phyloP scores from a whole-genome alignment of 1,140 invertebrate species.

The Chrysomallon squamiferum region DNA sequence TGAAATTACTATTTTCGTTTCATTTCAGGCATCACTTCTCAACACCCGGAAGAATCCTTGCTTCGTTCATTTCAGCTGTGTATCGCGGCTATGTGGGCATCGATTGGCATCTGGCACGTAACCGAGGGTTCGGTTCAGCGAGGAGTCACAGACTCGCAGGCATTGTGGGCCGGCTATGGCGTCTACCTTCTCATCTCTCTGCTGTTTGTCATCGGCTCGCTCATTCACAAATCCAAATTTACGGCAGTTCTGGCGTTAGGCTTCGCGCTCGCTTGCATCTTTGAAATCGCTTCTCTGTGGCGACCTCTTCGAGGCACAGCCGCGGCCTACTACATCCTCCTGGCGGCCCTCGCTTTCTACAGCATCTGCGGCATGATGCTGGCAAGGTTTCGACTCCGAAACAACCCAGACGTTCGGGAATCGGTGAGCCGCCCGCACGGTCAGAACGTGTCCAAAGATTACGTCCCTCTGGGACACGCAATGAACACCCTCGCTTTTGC shows the following conservation, averaged over 20 bases:
- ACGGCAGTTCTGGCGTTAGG: slow-evolving; percentile 30
- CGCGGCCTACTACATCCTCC: slow-evolving; percentile 36
- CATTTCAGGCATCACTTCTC: slow-evolving; percentile 35
- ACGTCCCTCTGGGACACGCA: slow-evolving; percentile 33
- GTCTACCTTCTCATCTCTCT: slow-evolving; percentile 31
- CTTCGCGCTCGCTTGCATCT: slow-evolving; percentile 30
- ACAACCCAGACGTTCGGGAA: neutral
- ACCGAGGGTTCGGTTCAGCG: slow-evolving; percentile 18
- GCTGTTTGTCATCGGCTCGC: slow-evolving; percentile 27
- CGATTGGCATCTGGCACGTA: slow-evolving; percentile 35
- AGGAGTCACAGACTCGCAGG: slow-evolving; percentile 19
- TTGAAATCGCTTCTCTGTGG: slow-evolving; percentile 41
- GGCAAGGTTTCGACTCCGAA: neutral
- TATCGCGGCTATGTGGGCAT: slow-evolving; percentile 31
- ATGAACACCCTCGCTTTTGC: slow-evolving; percentile 37
- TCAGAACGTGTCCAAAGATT: slow-evolving; percentile 22
- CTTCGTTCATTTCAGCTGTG: slow-evolving; percentile 31
- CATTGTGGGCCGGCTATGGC: slow-evolving; percentile 40
- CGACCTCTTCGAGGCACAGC: slow-evolving; percentile 24
- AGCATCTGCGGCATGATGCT: slow-evolving; percentile 14
- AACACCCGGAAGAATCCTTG: slow-evolving; percentile 21
- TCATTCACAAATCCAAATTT: slow-evolving; percentile 24
- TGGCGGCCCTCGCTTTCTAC: slow-evolving; percentile 28
- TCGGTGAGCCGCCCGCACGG: neutral
- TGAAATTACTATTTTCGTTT: neutral